Percentiles rank a stretch among this genome's conserved stretches.
Evolutionary conservation across 2,888 invertebrate species (phyloP).

Genomic region (Mythimna loreyi): DNA sequence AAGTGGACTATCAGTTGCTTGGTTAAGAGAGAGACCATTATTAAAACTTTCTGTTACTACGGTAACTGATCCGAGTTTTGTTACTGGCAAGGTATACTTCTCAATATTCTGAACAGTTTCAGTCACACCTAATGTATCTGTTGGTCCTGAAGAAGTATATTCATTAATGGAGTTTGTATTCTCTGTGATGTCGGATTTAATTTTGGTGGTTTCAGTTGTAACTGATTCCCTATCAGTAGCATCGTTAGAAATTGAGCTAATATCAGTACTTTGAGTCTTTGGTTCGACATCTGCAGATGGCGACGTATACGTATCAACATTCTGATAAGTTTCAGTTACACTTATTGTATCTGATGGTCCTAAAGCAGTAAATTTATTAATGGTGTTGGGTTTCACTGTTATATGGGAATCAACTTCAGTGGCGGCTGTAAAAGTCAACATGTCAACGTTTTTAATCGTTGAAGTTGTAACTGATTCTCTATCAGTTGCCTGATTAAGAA

Average conservation of each 20-base stretch:
- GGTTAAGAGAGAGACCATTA: background rate
- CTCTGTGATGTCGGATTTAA: conserved; percentile 3
- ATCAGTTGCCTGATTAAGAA: conserved; percentile 4
- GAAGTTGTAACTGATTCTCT: background rate
- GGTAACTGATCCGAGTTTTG: background rate
- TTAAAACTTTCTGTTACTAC: conserved; percentile 2
- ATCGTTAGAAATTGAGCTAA: background rate
- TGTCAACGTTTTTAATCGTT: background rate
- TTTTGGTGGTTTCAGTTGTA: background rate
- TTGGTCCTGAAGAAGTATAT: background rate
- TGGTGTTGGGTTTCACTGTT: conserved; percentile 12
- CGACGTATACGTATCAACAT: background rate
- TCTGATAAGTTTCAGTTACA: conserved; percentile 15
- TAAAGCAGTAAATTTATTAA: background rate
- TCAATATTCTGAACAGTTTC: conserved; percentile 6
- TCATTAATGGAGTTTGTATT: conserved; percentile 1
- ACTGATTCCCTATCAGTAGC: conserved; percentile 2
- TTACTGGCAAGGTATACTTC: conserved; percentile 4
- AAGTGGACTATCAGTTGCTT: background rate
- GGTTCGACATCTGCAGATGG: background rate
- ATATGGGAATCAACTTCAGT: background rate
- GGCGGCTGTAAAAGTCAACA: background rate
- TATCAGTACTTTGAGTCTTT: background rate
- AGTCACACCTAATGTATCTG: conserved; percentile 6
- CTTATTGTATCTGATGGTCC: background rate